phyloP scores from a whole-genome alignment of 2,113 vertebrate species.

The Hypomesus transpacificus region DNA sequence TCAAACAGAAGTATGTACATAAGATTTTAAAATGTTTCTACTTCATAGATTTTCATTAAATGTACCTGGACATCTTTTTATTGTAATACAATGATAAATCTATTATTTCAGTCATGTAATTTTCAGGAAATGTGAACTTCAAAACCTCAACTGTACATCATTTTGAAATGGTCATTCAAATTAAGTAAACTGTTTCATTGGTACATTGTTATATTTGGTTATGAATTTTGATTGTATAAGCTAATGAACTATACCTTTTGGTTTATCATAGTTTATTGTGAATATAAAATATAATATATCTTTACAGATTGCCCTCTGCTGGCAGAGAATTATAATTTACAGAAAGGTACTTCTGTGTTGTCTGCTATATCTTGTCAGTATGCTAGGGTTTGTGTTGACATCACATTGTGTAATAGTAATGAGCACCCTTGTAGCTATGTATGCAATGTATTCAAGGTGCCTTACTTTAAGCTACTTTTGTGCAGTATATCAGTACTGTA shows the following conservation, averaged over 20 bases:
- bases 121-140: slow-evolving; percentile 27
- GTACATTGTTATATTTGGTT: slow-evolving; percentile 21
- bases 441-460: slow-evolving; percentile 66
- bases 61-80: too few species aligned
- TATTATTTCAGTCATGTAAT: slow-evolving; percentile 32
- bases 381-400: slow-evolving; percentile 79
- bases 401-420: slow-evolving; percentile 40
- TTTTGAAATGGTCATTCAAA: slow-evolving; percentile 7
- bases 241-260: slow-evolving; percentile 65
- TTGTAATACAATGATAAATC: too few species aligned
- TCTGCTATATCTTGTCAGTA: slow-evolving; percentile 67
- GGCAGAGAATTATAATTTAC: slow-evolving; percentile 84
- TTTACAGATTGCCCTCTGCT: slow-evolving; percentile 86
- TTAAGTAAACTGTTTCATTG: slow-evolving; percentile 44
- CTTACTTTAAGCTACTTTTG: slow-evolving; percentile 51
- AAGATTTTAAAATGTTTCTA: slow-evolving; percentile 1
- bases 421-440: slow-evolving; percentile 62
- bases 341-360: slow-evolving; percentile 78
- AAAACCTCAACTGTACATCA: slow-evolving; percentile 20
- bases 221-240: slow-evolving; percentile 19
- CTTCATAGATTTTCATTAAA: not conserved
- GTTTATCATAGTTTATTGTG: slow-evolving; percentile 40
- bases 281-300: slow-evolving; percentile 82
- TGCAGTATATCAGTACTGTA: slow-evolving; percentile 34
- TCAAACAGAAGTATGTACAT: slow-evolving; percentile 27